phyloP scores from a whole-genome alignment of 2,888 invertebrate species.

The Cantharis lateralis region DNA sequence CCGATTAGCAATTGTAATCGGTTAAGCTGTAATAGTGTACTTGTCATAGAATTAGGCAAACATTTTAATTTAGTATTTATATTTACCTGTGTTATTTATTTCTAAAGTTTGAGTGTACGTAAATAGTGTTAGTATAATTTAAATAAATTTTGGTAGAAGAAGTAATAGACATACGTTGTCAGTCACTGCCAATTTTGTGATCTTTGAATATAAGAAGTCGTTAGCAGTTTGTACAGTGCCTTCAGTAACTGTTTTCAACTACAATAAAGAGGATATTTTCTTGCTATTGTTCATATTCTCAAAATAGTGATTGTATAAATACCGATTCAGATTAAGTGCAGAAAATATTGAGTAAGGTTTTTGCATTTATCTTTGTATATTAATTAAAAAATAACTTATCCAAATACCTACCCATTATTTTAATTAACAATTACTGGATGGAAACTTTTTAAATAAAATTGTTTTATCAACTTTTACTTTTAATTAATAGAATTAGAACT shows the following conservation, averaged over 20 bases:
- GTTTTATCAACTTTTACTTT: neutral
- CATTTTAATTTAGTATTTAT: slow-evolving; percentile 9
- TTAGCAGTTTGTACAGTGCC: slow-evolving; percentile 31
- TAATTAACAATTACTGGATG: slow-evolving; percentile 23
- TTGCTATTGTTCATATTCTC: slow-evolving; percentile 23
- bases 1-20: neutral
- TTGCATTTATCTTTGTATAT: slow-evolving; percentile 11
- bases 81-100: slow-evolving; percentile 28
- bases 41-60: slow-evolving; percentile 17
- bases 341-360: slow-evolving; percentile 17
- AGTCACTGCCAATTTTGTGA: slow-evolving; percentile 48
- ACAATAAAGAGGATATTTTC: slow-evolving; percentile 26
- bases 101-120: slow-evolving; percentile 28
- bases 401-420: slow-evolving; percentile 15
- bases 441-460: slow-evolving; percentile 26
- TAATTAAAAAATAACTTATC: slow-evolving; percentile 30
- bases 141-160: slow-evolving; percentile 21
- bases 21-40: slow-evolving; percentile 4
- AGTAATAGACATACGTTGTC: slow-evolving; percentile 28
- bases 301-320: slow-evolving; percentile 21
- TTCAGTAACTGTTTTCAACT: slow-evolving; percentile 30
- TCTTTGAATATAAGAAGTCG: slow-evolving; percentile 22
- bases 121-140: slow-evolving; percentile 20
- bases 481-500: neutral
- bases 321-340: slow-evolving; percentile 17